Percentiles rank a stretch among this genome's conserved stretches.
Evolutionary conservation across 2,113 vertebrate genomes (phyloP).

Genomic region (Fulica atra): DNA sequence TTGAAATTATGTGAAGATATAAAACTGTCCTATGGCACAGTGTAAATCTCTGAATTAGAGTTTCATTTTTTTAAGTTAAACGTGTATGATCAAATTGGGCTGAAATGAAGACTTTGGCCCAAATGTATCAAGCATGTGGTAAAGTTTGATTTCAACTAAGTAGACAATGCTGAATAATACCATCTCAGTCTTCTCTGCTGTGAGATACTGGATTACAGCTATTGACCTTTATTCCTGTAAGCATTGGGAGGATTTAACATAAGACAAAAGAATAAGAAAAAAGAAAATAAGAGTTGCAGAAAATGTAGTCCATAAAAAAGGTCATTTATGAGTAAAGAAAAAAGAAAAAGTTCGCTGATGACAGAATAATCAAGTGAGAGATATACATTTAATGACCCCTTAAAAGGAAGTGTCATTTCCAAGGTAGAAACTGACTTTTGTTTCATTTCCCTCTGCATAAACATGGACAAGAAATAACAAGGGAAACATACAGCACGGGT

Average conservation of each 20-base stretch:
- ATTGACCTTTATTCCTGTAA: constrained; percentile 35
- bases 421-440: not conserved
- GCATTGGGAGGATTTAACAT: not conserved
- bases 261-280: not conserved
- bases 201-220: not conserved
- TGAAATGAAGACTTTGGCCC: not conserved
- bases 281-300: not conserved
- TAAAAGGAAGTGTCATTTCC: constrained; percentile 40
- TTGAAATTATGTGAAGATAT: constrained; percentile 69
- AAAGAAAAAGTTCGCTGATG: constrained; percentile 39
- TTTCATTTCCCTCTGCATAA: not conserved
- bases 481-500: not conserved
- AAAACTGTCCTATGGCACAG: constrained; percentile 38
- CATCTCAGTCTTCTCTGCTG: not conserved
- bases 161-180: not conserved
- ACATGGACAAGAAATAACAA: not conserved
- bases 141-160: not conserved
- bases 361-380: constrained; percentile 46
- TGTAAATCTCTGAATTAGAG: constrained; percentile 57
- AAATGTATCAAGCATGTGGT: not conserved
- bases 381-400: constrained; percentile 15
- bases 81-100: not conserved
- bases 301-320: constrained; percentile 52
- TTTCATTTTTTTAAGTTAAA: constrained; percentile 63
- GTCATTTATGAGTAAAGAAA: constrained; percentile 61